A percentile compares a stretch with the other conserved stretches of the same genome.
phyloP scores from a whole-genome alignment of 1,140 invertebrate species.

The Drosophila nebulosa region DNA sequence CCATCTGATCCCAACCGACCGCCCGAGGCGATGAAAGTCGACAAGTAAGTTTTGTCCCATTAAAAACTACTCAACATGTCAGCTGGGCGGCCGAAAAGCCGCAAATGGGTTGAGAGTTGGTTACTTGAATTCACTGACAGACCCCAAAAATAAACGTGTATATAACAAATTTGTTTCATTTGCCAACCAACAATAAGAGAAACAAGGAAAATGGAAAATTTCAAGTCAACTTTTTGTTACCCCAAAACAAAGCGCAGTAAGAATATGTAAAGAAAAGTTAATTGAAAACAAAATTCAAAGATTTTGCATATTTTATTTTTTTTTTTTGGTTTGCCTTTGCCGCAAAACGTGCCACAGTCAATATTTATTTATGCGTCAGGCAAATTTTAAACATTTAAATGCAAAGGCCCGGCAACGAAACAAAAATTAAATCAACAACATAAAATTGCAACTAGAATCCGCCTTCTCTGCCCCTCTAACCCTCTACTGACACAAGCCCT shows the following conservation, averaged over 20 bases:
- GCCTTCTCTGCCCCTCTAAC: too few relatives aligned
- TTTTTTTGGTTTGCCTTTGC: slow-evolving; percentile 21
- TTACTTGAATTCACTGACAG: neutral
- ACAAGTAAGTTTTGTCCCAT: slow-evolving; percentile 57
- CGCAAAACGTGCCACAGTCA: slow-evolving; percentile 58
- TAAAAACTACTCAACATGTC: slow-evolving; percentile 77
- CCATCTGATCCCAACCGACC: slow-evolving; percentile 20
- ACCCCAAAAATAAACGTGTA: slow-evolving; percentile 18
- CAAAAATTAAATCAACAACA: slow-evolving; percentile 10
- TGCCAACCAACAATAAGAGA: slow-evolving; percentile 9
- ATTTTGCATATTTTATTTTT: slow-evolving; percentile 67
- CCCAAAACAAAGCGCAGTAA: neutral
- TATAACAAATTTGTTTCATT: slow-evolving; percentile 64
- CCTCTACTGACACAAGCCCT: neutral
- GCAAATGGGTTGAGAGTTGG: slow-evolving; percentile 9
- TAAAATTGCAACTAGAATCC: slow-evolving; percentile 23
- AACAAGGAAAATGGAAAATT: neutral
- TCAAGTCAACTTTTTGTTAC: slow-evolving; percentile 12
- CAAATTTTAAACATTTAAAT: slow-evolving; percentile 67
- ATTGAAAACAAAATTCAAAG: slow-evolving; percentile 76
- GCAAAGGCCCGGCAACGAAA: slow-evolving; percentile 23
- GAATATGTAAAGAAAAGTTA: slow-evolving; percentile 50
- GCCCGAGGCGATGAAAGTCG: slow-evolving; percentile 48
- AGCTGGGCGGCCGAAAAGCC: slow-evolving; percentile 42
- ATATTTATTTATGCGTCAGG: slow-evolving; percentile 72